Percentiles rank a stretch among this genome's conserved stretches.
These are phyloP conservation scores for Eilema depressum DNA, from an alignment of 2,888 invertebrate genomes.

Conservation along the genomic window DNA sequence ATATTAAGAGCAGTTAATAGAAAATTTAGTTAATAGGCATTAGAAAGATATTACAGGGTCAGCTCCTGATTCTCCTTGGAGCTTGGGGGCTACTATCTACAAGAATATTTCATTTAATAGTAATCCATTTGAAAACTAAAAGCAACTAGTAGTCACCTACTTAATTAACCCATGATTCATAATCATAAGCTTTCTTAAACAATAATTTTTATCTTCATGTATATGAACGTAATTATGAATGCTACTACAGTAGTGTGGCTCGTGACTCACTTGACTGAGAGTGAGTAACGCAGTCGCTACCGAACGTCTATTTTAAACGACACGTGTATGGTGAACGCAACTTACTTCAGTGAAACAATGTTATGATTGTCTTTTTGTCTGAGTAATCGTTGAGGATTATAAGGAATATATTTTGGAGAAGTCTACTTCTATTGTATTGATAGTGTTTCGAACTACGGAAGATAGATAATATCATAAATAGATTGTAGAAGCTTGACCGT, in stretches of 20 bases:
- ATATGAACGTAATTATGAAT: constrained; percentile 23
- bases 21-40: too few relatives aligned
- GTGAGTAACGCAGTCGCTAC: constrained; percentile 23
- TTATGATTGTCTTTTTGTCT: constrained; percentile 15
- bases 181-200: constrained; percentile 4
- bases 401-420: not conserved
- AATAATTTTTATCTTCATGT: constrained; percentile 18
- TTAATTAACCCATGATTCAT: constrained; percentile 7
- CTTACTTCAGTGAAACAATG: constrained; percentile 5
- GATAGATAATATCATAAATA: too few relatives aligned
- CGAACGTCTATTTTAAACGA: constrained; percentile 26
- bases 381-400: constrained; percentile 14
- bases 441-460: too few relatives aligned
- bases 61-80: too few relatives aligned
- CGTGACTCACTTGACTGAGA: constrained; percentile 22
- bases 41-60: too few relatives aligned
- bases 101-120: too few relatives aligned
- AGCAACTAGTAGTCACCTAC: not conserved
- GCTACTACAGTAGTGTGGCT: constrained; percentile 7
- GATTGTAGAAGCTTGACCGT: too few relatives aligned
- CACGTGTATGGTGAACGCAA: constrained; percentile 20
- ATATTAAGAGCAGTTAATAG: too few relatives aligned
- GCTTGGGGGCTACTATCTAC: too few relatives aligned
- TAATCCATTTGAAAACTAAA: not conserved
- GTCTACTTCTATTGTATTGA: not conserved